Percentiles rank a stretch among this genome's conserved stretches.
phyloP scores from a whole-genome alignment of 2,888 invertebrate species.

The Formica aserva region DNA sequence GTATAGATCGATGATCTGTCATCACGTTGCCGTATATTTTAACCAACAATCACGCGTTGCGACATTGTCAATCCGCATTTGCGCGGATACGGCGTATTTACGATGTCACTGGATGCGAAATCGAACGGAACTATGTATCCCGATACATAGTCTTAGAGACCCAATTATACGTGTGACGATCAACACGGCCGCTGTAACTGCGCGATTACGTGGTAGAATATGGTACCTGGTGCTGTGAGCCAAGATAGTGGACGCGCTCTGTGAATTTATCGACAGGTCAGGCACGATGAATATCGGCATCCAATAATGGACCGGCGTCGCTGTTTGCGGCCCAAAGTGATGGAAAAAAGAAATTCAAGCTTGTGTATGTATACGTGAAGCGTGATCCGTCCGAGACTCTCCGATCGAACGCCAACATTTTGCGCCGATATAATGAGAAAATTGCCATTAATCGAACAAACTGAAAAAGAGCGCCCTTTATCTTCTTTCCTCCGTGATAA shows the following conservation, averaged over 20 bases:
- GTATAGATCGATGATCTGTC: not conserved
- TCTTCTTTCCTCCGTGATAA: not conserved
- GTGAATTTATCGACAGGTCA: conserved; percentile 62
- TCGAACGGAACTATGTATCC: conserved; percentile 57
- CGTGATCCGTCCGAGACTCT: conserved; percentile 17
- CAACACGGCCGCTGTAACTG: conserved; percentile 67
- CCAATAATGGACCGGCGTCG: conserved; percentile 64
- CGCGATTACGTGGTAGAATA: conserved; percentile 67
- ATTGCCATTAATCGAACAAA: conserved; percentile 48
- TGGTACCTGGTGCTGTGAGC: conserved; percentile 30
- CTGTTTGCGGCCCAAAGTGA: conserved; percentile 56
- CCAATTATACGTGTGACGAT: conserved; percentile 75
- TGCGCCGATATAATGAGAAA: conserved; percentile 44
- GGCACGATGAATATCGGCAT: conserved; percentile 65
- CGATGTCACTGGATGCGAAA: conserved; percentile 46
- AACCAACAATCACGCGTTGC: not conserved
- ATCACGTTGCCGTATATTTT: conserved; percentile 14
- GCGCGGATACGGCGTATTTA: conserved; percentile 45
- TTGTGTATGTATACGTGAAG: conserved; percentile 14
- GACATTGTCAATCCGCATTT: conserved; percentile 62
- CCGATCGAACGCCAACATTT: conserved; percentile 26
- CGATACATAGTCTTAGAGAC: conserved; percentile 60
- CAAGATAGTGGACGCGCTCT: conserved; percentile 44
- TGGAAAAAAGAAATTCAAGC: conserved; percentile 50
- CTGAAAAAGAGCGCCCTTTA: conserved; percentile 4